Percentiles rank a stretch among this genome's conserved stretches.
phyloP scores from a whole-genome alignment of 2,797 vertebrate species.

The Trematocara caparti region DNA sequence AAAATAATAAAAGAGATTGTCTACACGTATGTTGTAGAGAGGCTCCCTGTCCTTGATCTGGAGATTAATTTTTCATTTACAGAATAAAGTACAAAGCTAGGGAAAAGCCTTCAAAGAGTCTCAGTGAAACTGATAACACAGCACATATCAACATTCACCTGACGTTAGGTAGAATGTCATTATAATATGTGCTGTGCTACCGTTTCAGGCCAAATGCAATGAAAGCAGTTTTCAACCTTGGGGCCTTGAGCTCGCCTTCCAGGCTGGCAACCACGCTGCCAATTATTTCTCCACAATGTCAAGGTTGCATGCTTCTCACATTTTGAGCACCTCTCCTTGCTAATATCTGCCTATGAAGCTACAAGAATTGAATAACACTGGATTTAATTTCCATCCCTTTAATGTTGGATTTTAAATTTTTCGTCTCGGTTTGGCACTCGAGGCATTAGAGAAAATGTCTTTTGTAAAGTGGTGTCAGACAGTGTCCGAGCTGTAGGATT shows the following conservation, averaged over 20 bases:
- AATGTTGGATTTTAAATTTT: constrained; percentile 10
- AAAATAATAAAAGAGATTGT: constrained; percentile 4
- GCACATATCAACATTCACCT: constrained; percentile 70
- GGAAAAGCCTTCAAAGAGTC: constrained; percentile 52
- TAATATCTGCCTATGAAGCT: neutral
- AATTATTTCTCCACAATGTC: constrained; percentile 57
- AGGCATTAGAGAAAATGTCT: constrained; percentile 27
- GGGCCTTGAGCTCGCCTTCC: constrained; percentile 55
- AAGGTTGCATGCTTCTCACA: constrained; percentile 38
- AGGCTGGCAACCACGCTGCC: constrained; percentile 43
- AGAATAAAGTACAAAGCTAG: constrained; percentile 51
- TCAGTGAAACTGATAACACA: constrained; percentile 62
- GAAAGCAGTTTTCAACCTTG: constrained; percentile 66
- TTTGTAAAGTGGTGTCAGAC: constrained; percentile 36
- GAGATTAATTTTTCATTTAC: constrained; percentile 59
- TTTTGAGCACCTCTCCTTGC: neutral
- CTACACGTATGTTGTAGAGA: constrained; percentile 36
- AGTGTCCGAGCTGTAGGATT: constrained; percentile 38
- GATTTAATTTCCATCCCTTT: constrained; percentile 4
- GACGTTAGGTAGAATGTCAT: constrained; percentile 62
- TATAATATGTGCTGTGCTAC: constrained; percentile 72
- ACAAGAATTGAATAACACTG: neutral
- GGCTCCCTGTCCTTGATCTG: constrained; percentile 47
- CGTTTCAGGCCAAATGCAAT: constrained; percentile 56
- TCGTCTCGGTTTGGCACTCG: neutral